These are phyloP conservation scores for Pogonus chalceus DNA, from an alignment of 1,140 invertebrate genomes.

Conservation along the genomic window DNA sequence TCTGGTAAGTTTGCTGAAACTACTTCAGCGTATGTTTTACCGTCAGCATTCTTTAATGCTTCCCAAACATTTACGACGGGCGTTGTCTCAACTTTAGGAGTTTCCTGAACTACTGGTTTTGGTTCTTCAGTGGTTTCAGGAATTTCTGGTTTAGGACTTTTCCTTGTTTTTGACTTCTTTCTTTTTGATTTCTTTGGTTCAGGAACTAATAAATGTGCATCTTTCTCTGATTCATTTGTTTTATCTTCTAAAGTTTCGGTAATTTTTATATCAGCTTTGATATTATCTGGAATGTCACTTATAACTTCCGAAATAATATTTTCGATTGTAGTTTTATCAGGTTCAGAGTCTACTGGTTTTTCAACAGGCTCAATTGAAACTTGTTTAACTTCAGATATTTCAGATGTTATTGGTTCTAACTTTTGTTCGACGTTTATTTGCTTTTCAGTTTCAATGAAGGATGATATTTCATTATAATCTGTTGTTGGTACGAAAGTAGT, in stretches of 20 bases:
- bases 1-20: constrained; percentile 34
- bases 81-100: constrained; percentile 23
- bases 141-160: constrained; percentile 29
- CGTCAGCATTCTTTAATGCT: constrained; percentile 31
- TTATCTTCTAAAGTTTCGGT: constrained; percentile 10
- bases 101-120: constrained; percentile 34
- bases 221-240: constrained; percentile 2
- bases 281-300: no score
- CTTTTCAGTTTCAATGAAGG: background rate
- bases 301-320: constrained; percentile 2
- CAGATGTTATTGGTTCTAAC: no score
- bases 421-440: background rate
- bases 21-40: constrained; percentile 50
- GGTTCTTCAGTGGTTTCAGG: background rate
- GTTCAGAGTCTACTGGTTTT: background rate
- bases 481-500: background rate
- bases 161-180: constrained; percentile 25
- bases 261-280: no score
- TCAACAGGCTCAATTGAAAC: background rate
- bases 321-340: background rate
- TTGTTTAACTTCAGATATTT: background rate
- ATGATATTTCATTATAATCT: background rate
- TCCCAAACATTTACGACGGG: constrained; percentile 37
- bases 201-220: constrained; percentile 22
- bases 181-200: constrained; percentile 22